Percentiles rank a stretch among this genome's conserved stretches.
Evolutionary conservation across 2,888 invertebrate genomes (phyloP).

Genomic region (Muscina levida): DNA sequence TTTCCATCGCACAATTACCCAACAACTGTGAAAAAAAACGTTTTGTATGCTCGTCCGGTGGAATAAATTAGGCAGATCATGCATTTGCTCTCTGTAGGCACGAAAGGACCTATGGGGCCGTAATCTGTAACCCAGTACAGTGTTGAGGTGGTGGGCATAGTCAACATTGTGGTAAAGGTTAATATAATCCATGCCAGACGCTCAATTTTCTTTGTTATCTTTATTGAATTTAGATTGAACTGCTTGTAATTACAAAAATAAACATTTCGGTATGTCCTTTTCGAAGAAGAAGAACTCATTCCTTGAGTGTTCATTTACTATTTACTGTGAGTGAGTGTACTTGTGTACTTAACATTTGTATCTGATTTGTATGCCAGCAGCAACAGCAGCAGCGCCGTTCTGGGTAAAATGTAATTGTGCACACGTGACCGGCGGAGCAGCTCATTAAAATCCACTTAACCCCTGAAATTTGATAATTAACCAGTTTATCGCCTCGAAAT

Average conservation of each 20-base stretch:
- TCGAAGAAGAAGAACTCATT: neutral
- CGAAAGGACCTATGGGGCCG: neutral
- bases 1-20: conserved; percentile 24
- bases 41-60: conserved; percentile 4
- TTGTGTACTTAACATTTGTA: neutral
- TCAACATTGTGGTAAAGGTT: too few species aligned
- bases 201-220: neutral
- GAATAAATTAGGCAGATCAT: conserved; percentile 22
- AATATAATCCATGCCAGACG: neutral
- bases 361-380: neutral
- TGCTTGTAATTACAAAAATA: conserved; percentile 1
- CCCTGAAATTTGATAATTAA: neutral
- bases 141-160: too few species aligned
- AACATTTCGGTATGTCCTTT: neutral
- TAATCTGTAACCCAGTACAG: neutral
- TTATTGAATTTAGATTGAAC: conserved; percentile 20
- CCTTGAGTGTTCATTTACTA: too few species aligned
- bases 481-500: neutral
- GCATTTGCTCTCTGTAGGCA: neutral
- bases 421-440: neutral
- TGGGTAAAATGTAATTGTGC: neutral
- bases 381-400: too few species aligned
- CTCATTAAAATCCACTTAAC: conserved; percentile 50
- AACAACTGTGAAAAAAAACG: neutral
- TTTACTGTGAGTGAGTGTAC: too few species aligned